These are phyloP conservation scores for Zosterops borbonicus DNA, from an alignment of 2,113 vertebrate genomes.

Conservation along the genomic window DNA sequence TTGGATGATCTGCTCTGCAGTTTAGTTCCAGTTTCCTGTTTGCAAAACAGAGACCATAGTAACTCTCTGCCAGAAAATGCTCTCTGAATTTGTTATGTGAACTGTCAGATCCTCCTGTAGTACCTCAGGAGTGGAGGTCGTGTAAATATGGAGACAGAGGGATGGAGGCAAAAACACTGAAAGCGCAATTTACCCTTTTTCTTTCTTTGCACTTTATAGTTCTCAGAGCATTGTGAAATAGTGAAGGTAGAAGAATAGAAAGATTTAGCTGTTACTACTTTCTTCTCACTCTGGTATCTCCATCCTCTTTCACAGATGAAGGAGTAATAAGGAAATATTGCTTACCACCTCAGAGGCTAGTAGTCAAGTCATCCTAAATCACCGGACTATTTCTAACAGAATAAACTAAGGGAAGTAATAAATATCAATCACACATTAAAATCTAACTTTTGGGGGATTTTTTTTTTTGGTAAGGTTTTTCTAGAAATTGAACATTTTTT, in stretches of 20 bases:
- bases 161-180: not conserved
- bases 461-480: not conserved
- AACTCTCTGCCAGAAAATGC: not conserved
- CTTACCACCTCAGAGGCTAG: not conserved
- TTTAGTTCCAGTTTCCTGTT: conserved; percentile 1
- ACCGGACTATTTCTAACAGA: not conserved
- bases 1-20: not conserved
- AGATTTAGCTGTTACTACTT: not conserved
- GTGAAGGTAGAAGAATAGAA: not conserved
- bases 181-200: not conserved
- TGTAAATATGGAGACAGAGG: not conserved
- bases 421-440: conserved; percentile 42
- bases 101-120: not conserved
- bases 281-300: not conserved
- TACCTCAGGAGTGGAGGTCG: not conserved
- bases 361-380: conserved; percentile 20
- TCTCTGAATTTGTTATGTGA: not conserved
- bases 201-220: not conserved
- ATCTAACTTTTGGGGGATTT: not conserved
- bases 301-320: conserved; percentile 18
- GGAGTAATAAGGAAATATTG: conserved; percentile 18
- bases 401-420: conserved; percentile 44
- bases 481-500: not conserved
- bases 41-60: not conserved
- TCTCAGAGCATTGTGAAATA: not conserved